Conservation (phyloP, 2,888 invertebrate species). For the Xestia ashworthii region DNA sequence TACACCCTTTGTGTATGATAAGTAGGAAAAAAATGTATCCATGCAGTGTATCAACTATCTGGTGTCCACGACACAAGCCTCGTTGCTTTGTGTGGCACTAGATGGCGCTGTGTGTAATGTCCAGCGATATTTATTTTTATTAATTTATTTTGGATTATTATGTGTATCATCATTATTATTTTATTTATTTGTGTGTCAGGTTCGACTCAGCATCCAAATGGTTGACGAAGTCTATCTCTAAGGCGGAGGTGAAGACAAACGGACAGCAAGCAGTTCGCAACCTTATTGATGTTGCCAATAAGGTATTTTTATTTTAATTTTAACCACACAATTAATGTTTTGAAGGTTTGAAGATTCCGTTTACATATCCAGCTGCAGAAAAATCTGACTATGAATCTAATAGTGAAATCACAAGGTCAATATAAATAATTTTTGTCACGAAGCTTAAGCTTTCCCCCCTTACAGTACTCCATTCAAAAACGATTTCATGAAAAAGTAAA, state of each 20-base stretch:
- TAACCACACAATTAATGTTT: neutral
- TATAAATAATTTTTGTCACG: neutral
- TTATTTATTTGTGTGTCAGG: slow-evolving; percentile 71
- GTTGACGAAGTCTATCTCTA: slow-evolving; percentile 75
- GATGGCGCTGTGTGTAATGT: no score
- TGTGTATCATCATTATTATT: no score
- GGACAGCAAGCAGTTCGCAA: slow-evolving; percentile 79
- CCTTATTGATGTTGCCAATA: slow-evolving; percentile 78
- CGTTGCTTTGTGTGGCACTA: no score
- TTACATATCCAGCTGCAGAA: no score
- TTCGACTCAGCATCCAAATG: slow-evolving; percentile 81
- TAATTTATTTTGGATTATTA: no score
- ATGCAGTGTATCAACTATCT: no score
- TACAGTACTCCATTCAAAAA: neutral
- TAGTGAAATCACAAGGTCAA: neutral
- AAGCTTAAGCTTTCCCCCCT: neutral
- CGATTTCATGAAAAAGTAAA: no score
- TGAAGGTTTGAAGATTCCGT: neutral
- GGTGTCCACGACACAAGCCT: no score
- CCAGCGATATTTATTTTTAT: no score
- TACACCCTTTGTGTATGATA: no score
- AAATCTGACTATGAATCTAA: neutral
- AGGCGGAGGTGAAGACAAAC: slow-evolving; percentile 73
- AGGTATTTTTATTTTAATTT: slow-evolving; percentile 62
- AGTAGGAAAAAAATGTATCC: no score